Base-by-base conservation (phyloP, 2,888 invertebrate species). In the Stenodera caucasica region DNA sequence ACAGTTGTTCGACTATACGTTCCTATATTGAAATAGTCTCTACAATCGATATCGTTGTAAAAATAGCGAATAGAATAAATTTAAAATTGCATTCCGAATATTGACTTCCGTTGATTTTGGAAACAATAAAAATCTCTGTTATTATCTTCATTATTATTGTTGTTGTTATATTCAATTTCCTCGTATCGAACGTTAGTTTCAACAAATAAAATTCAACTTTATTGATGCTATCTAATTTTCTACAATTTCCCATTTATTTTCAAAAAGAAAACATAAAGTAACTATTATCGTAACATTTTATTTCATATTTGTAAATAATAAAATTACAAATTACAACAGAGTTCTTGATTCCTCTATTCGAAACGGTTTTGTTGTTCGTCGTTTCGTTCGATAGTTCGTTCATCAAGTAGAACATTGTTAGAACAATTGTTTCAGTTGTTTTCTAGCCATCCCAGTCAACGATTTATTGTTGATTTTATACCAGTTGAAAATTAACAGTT, bases 171-270 rank as follows among this genome's bases (percentile, higher is more conserved):
- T 40, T 40, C 15, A 40, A 40, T 40, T 40, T 18, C 18, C 15
- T 8, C 0, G n/a, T 40, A 40, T 8, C 9, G 9, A 40, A 7
- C 15, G 15, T 8, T 15, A 40, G 15, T 15, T 40, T 15, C 37
- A 40, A 40, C 37, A 40, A 40, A 40, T 40, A 18, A 40, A 40
- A 40, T 40, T 40, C 15, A 40, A 15, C 37, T 35, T n/a, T n/a
- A n/a, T n/a, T n/a, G n/a, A n/a, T n/a, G n/a, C 35, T 18, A 40
- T 18, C 18, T 40, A 40, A 40, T 40, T 40, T 15, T 40, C 37
- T 15, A 40, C 37, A 40, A 40, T 40, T 40, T 15, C 1, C 37
- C 2, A 9, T 40, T 40, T 15, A 7, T 40, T 12, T 40, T 9
- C 18, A 1, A 15, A 35, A 35, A n/a, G 2, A 14, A 33, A 33